A percentile compares a stretch with the other conserved stretches of the same genome.
phyloP scores from a whole-genome alignment of 2,888 invertebrate genomes.

The Orgyia antiqua region DNA sequence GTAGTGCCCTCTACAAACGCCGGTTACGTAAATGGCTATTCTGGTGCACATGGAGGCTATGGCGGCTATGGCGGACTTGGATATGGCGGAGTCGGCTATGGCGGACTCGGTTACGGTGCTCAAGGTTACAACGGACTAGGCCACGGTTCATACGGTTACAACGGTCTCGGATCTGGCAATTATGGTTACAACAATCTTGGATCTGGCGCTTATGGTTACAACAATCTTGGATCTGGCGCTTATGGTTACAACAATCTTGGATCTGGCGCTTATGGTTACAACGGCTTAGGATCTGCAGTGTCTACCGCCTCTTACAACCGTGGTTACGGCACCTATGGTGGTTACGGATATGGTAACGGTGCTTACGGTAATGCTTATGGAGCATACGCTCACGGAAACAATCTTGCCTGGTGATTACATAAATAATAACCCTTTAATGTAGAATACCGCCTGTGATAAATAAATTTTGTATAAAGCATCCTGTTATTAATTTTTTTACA shows the following conservation, averaged over 20 bases:
- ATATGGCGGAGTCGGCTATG: neutral
- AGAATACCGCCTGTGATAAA: neutral
- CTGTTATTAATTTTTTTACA: too few species aligned
- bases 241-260: slow-evolving; percentile 12
- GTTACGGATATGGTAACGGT: slow-evolving; percentile 6
- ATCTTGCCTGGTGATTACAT: neutral
- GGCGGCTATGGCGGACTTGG: neutral
- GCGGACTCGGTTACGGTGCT: slow-evolving; percentile 12
- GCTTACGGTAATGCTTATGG: slow-evolving; percentile 5
- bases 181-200: neutral
- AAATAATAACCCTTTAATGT: too few species aligned
- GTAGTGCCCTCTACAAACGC: neutral
- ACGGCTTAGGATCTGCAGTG: slow-evolving; percentile 1
- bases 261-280: slow-evolving; percentile 10
- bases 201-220: slow-evolving; percentile 1
- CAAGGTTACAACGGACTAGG: slow-evolving; percentile 6
- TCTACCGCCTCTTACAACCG: slow-evolving; percentile 5
- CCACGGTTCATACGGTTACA: slow-evolving; percentile 4
- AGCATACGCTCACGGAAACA: slow-evolving; percentile 12
- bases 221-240: neutral
- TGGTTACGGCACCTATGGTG: slow-evolving; percentile 13
- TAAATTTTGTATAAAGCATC: slow-evolving; percentile 3
- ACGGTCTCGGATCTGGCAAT: slow-evolving; percentile 2
- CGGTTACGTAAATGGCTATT: neutral
- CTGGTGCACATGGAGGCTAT: slow-evolving; percentile 1